Evolutionary conservation across 2,113 vertebrate species (phyloP), one percentile per base, ranked within the genome.

Genomic region (Psittacula cyanocephala): DNA sequence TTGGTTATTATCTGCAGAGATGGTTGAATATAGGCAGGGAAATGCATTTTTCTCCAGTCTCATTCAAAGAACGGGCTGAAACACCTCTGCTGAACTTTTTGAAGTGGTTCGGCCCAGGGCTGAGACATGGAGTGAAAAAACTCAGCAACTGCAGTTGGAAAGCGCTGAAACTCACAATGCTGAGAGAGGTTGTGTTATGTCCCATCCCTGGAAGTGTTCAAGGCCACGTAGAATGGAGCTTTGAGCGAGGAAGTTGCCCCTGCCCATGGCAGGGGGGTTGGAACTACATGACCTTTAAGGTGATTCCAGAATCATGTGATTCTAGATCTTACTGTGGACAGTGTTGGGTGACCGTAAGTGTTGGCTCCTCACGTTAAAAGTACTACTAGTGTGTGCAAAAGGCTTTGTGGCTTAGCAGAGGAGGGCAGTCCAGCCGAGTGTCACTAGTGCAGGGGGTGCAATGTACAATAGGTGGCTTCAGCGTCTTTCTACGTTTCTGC

Each of bases 361-460:
- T 43, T 57, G 13, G 13, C 6, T 92, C 6, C 20, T 69, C 24
- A 8, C 4, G 4, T 37, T 69, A 35, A 33, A 50, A 60, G 52
- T n/a, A 37, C 5, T 4, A 60, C 23, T 4, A 68, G 22, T 23
- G 35, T 86, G 47, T 52, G 75, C 27, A 35, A 35, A 86, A 77
- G 29, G 16, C 35, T 49, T 1, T 35, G 44, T 6, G 20, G 10
- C 52, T 93, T 71, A 65, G 19, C 35, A 53, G n/a, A 52, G 18
- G 8, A 41, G 16, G 13, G 27, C 46, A 47, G 3, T 44, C 25
- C 53, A 69, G 39, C 12, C 0, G 0, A 15, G 35, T 23, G 18
- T 33, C 68, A 44, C 44, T 33, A 43, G 20, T 4, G 62, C 35
- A 55, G 27, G 24, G 11, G 18, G 31, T 25, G 37, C 41, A 9